Base-by-base conservation (phyloP, 92 coral and sea anemone genomes). In the Palythoa grandis region DNA sequence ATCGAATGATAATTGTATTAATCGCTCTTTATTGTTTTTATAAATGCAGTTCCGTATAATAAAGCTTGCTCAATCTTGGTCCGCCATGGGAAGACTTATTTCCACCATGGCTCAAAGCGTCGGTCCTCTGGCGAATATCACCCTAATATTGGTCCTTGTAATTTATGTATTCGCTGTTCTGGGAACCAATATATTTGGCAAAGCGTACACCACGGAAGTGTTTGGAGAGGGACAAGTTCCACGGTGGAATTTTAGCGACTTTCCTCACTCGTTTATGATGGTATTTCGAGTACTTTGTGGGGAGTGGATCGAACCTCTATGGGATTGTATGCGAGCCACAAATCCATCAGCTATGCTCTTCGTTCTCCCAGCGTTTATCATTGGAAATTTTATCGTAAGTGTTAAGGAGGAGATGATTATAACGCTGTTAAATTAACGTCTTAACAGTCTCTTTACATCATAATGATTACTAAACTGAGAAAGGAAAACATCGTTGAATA, bases 281-380 rank as follows among this genome's bases (percentile, higher is more conserved):
- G 92, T 94, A 76, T 94, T 94, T 78, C 82, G 97, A 76, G 89
- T 94, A 52, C 56, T 94, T 74, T 94, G 97, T 43, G 94, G 97
- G 22, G 97, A 94, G 80, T 94, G 97, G 97, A 91, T 92, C 20
- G 97, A 94, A 50, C 97, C 98, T 2, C 88, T 94, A n/a, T 94
- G 98, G 98, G 95, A 94, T 54, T 94, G 98, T 40, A 92, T 94
- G 98, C 86, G 92, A 66, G 98, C 95, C 37, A 92, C 93, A 1
- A 86, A 77, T 65, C 87, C 92, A 0, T 77, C 87, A 3, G 92
- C 95, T 2, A 53, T 90, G 22, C 56, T 94, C 16, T 94, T 94
- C 88, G 92, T 94, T 38, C 53, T 94, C 11, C 92, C 98, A 15
- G 91, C 92, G 56, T 90, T 94, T 24, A 85, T 94, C 82, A 90